Percentiles rank a stretch among this genome's conserved stretches.
phyloP scores from a whole-genome alignment of 2,797 vertebrate species.

The Loriculus beryllinus region DNA sequence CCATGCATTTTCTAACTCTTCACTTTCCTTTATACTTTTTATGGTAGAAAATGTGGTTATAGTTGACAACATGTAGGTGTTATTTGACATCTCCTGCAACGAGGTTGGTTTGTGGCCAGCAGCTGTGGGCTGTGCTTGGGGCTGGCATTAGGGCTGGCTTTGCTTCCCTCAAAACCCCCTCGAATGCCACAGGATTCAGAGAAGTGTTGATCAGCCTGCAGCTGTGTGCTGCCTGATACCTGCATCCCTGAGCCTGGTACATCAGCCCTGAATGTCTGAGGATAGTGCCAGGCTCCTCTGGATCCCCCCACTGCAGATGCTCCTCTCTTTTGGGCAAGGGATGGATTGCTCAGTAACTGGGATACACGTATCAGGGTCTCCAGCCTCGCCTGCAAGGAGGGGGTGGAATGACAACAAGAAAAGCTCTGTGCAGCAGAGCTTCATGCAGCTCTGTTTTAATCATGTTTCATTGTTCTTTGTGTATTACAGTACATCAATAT shows the following conservation, averaged over 20 bases:
- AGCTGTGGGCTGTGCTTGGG: not conserved
- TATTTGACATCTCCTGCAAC: not conserved
- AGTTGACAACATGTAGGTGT: not conserved
- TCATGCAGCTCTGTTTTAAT: not conserved
- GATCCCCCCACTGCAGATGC: not conserved
- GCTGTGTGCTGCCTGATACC: not conserved
- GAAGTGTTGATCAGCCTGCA: too few relatives aligned
- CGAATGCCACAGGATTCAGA: not conserved
- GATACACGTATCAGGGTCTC: accelerated
- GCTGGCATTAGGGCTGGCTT: not conserved
- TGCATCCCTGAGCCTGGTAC: not conserved
- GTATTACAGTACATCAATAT: not conserved
- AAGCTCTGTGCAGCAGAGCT: not conserved
- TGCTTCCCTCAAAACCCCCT: not conserved
- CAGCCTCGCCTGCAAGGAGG: not conserved
- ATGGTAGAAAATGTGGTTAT: accelerated
- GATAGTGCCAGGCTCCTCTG: not conserved
- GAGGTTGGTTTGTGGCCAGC: not conserved
- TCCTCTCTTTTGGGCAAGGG: not conserved
- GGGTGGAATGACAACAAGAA: not conserved
- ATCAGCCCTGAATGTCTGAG: accelerated
- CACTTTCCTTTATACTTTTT: not conserved
- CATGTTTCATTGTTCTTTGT: not conserved
- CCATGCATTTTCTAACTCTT: accelerated
- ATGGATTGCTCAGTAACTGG: not conserved